A percentile compares a stretch with the other conserved stretches of the same genome.
Evolutionary conservation across 2,797 vertebrate species (phyloP).

Genomic region (Trematomus bernacchii): DNA sequence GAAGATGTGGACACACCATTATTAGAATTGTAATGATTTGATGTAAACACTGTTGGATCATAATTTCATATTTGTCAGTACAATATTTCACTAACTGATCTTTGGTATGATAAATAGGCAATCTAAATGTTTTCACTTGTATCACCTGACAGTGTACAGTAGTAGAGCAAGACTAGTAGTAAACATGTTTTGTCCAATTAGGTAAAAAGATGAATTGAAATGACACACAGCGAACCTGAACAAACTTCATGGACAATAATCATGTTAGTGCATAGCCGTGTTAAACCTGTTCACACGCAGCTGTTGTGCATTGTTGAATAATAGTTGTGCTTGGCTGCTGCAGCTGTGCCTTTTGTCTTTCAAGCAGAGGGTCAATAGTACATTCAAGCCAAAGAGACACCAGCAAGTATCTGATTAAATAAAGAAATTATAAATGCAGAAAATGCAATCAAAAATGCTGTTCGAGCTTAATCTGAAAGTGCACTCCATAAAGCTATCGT

Average conservation of each 20-base stretch:
- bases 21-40: too few species aligned
- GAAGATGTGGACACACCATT: not conserved
- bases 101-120: not conserved
- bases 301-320: not conserved
- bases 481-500: not conserved
- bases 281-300: not conserved
- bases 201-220: not conserved
- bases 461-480: slow-evolving; percentile 15
- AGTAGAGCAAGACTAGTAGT: not conserved
- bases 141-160: not conserved
- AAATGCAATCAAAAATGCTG: not conserved
- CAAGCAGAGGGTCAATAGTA: slow-evolving; percentile 28
- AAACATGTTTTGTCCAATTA: not conserved
- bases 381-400: slow-evolving; percentile 38
- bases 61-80: not conserved
- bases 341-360: slow-evolving; percentile 25
- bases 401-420: slow-evolving; percentile 35
- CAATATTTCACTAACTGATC: not conserved
- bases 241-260: slow-evolving; percentile 10
- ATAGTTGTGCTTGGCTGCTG: not conserved
- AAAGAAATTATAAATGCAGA: slow-evolving; percentile 21
- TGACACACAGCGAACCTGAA: not conserved
- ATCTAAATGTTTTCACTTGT: not conserved
- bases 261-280: slow-evolving; percentile 13
- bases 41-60: not conserved